Base-by-base conservation (phyloP, 1,140 invertebrate genomes). In the Cheumatopsyche charites region DNA sequence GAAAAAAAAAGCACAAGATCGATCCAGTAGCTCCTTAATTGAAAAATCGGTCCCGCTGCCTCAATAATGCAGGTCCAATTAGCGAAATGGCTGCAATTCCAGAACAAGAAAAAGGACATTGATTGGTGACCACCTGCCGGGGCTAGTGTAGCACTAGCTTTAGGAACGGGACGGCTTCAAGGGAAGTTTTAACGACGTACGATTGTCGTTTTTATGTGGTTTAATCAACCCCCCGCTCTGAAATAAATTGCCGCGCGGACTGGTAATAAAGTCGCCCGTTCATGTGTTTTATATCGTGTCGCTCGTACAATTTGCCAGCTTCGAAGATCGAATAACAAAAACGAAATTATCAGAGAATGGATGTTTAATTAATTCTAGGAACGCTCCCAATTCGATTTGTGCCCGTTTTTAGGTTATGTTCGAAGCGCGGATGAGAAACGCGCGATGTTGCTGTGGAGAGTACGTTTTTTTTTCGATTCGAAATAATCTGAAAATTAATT, bases 41-140 rank as follows among this genome's bases (percentile, higher is more conserved):
- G 55, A 58, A 58, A 58, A 58, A 58, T 58, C 55, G 55, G 21
- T 58, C 55, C 17, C n/a, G 13, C 49, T 52, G 15, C 17, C 43
- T 58, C 55, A 58, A 58, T 58, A 58, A 58, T 58, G 55, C 55
- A 58, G 55, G 55, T 58, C 55, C 55, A 58, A 58, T 58, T 58
- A 58, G 55, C 55, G 55, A 58, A 58, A 58, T 58, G 55, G 55
- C 55, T 58, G 55, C 55, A 58, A 58, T 58, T 58, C 17, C 21
- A 21, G 11, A 58, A 25, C 17, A 58, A 58, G 55, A 58, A 58
- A 58, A 58, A 55, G 49, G 13, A 58, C 55, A 23, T 26, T 58
- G 55, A 58, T 58, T 58, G 55, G 55, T 58, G 21, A n/a, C 55
- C 19, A 58, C 55, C 55, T 58, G 55, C 55, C 19, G 21, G 19